Base-by-base conservation (phyloP, 35 echinoderm and acorn worm genomes). In the Apostichopus japonicus region DNA sequence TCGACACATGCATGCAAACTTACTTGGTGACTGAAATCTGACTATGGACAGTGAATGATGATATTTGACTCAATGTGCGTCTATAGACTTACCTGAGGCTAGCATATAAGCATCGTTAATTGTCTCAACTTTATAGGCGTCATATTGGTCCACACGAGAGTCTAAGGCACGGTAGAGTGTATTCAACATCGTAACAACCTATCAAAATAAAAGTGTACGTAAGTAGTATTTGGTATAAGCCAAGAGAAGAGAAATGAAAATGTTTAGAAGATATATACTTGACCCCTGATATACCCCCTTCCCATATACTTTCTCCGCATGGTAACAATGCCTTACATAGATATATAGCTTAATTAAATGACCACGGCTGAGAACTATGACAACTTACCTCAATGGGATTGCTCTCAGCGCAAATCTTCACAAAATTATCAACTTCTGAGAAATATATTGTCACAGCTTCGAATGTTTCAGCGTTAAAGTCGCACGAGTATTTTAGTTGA, bases 41-140 rank as follows among this genome's bases (percentile, higher is more conserved):
- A 44, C 33, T 44, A 44, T 44, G 2, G 33, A 44, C 33, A 44
- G 0, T 44, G 33, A 44, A 44, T 44, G 33, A 44, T 3, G 33
- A 44, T 44, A 44, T 44, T 44, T 44, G 33, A 44, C 33, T 44
- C 33, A 44, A 3, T 44, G 33, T 44, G 33, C 33, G 33, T 44
- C 33, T 44, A 44, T 44, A 4, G 33, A 61, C 57, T 61, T 97
- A 98, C 96, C 96, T 83, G 96, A 98, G 14, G 95, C 96, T 11
- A 98, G 79, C 96, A 98, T 98, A 83, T 98, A 98, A 19, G 96
- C 91, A 56, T 98, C 96, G 17, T 94, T 94, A 10, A 98, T 98
- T 2, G 96, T 98, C 77, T 98, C 96, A 19, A 98, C 96, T 72
- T 98, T 98, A 61, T 98, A 98, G 19, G 95, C 96, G 76, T 98